A percentile compares a stretch with the other conserved stretches of the same genome.
These are phyloP conservation scores for Melanostoma mellinum DNA, from an alignment of 2,888 invertebrate species.

Conservation along the genomic window DNA sequence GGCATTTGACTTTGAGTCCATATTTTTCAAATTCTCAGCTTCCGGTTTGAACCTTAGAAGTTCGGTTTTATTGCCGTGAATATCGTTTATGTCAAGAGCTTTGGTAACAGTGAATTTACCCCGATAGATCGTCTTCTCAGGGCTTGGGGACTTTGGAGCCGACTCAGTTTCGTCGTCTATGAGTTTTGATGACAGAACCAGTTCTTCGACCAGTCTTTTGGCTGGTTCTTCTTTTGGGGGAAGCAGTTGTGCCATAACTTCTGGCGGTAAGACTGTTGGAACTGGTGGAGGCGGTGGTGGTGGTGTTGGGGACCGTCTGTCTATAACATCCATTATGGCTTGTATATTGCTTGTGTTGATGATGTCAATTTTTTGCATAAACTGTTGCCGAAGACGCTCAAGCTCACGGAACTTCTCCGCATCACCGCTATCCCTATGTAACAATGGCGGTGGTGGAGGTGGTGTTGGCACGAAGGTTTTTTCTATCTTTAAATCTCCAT, in stretches of 20 bases:
- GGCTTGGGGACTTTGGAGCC: constrained; percentile 76
- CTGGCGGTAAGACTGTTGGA: constrained; percentile 76
- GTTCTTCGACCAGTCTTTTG: constrained; percentile 21
- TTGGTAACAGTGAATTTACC: constrained; percentile 84
- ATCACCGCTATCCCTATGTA: constrained; percentile 77
- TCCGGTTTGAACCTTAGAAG: constrained; percentile 77
- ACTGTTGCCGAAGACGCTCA: constrained; percentile 79
- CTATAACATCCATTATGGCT: constrained; percentile 72
- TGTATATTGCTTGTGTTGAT: constrained; percentile 80
- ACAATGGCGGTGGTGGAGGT: constrained; percentile 78
- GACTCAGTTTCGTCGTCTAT: constrained; percentile 14
- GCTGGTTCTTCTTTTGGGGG: constrained; percentile 73
- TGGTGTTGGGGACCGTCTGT: constrained; percentile 74
- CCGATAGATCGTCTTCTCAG: constrained; percentile 79
- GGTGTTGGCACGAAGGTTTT: constrained; percentile 61
- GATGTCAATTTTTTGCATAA: constrained; percentile 81
- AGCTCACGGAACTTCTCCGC: constrained; percentile 79
- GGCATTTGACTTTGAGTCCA: constrained; percentile 81
- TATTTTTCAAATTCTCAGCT: constrained; percentile 77
- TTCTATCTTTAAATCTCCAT: constrained; percentile 41
- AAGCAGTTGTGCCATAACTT: constrained; percentile 78
- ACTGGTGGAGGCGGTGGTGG: constrained; percentile 81
- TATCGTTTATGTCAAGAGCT: constrained; percentile 77
- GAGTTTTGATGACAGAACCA: neutral
- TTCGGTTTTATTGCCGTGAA: constrained; percentile 73